These are phyloP conservation scores for Drosophila santomea DNA, from an alignment of 1,140 invertebrate genomes.

Conservation along the genomic window DNA sequence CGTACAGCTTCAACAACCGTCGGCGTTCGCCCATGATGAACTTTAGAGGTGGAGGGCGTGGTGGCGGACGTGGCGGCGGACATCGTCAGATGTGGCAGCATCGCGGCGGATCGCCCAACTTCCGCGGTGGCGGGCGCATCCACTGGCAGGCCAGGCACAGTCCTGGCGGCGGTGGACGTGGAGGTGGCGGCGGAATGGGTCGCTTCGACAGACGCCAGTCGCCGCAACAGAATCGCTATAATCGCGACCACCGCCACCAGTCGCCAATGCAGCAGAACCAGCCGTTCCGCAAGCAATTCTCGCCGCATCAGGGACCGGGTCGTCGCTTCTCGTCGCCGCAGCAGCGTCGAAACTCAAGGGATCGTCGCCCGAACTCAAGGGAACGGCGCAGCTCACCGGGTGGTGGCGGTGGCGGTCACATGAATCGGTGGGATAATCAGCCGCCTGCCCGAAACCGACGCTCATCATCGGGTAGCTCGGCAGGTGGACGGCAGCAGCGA, in stretches of 20 bases:
- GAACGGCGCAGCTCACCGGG: conserved; percentile 66
- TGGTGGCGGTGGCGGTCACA: conserved; percentile 24
- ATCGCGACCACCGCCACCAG: conserved; percentile 66
- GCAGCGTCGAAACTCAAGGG: conserved; percentile 40
- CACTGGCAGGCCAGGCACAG: conserved; percentile 72
- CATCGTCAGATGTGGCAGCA: conserved; percentile 59
- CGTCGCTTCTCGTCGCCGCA: conserved; percentile 66
- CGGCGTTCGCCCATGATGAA: conserved; percentile 75
- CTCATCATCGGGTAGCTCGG: conserved; percentile 42
- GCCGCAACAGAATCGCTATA: conserved; percentile 64
- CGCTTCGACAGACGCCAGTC: conserved; percentile 73
- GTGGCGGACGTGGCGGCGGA: conserved; percentile 51
- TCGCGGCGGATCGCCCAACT: conserved; percentile 54
- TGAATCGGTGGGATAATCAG: conserved; percentile 61
- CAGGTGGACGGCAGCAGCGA: conserved; percentile 26
- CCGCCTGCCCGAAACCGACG: conserved; percentile 22
- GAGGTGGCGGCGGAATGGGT: conserved; percentile 65
- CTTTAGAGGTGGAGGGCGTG: conserved; percentile 68
- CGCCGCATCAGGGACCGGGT: conserved; percentile 49
- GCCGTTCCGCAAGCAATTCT: conserved; percentile 75
- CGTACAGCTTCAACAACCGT: conserved; percentile 70
- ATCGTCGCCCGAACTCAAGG: conserved; percentile 56
- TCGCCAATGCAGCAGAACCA: conserved; percentile 66
- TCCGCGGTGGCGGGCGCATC: conserved; percentile 60
- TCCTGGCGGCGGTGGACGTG: conserved; percentile 54